A percentile compares a stretch with the other conserved stretches of the same genome.
Conservation (phyloP, 2,888 invertebrate species). For the Cephus pygmeus region DNA sequence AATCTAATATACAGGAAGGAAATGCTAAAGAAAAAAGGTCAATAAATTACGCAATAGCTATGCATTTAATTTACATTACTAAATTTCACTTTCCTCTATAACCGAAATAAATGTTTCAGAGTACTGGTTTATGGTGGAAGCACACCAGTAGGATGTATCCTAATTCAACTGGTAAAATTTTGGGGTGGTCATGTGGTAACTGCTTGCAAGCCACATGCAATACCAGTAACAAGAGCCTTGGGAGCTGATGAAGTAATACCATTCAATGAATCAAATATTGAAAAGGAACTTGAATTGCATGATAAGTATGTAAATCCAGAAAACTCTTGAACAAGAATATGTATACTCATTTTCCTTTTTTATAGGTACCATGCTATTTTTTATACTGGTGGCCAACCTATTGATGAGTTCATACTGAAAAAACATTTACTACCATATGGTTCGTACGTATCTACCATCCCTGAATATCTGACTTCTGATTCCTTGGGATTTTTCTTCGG, state of each 20-base stretch:
- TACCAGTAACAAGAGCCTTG: constrained; percentile 70
- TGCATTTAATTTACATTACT: constrained; percentile 10
- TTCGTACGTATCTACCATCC: constrained; percentile 67
- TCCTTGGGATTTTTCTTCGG: constrained; percentile 67
- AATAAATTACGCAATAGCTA: constrained; percentile 9
- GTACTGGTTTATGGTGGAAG: constrained; percentile 71
- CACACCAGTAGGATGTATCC: constrained; percentile 71
- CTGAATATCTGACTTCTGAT: constrained; percentile 68
- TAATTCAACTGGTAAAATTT: constrained; percentile 70
- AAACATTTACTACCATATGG: constrained; percentile 62
- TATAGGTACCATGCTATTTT: constrained; percentile 68
- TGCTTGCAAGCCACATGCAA: constrained; percentile 68
- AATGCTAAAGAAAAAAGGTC: constrained; percentile 70
- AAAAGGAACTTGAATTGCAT: constrained; percentile 53
- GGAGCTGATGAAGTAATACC: constrained; percentile 70
- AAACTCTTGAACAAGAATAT: background rate
- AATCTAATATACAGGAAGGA: constrained; percentile 66
- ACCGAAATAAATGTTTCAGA: constrained; percentile 53
- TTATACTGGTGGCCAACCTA: constrained; percentile 66
- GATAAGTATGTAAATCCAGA: constrained; percentile 46
- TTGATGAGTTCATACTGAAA: constrained; percentile 57
- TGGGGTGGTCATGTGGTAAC: constrained; percentile 71
- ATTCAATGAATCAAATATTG: constrained; percentile 51
- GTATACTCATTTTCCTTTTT: constrained; percentile 22
- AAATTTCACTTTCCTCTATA: constrained; percentile 10